Evolutionary conservation across 2,888 invertebrate genomes (phyloP), one percentile per base, ranked within the genome.

Genomic region (Callosobruchus maculatus): DNA sequence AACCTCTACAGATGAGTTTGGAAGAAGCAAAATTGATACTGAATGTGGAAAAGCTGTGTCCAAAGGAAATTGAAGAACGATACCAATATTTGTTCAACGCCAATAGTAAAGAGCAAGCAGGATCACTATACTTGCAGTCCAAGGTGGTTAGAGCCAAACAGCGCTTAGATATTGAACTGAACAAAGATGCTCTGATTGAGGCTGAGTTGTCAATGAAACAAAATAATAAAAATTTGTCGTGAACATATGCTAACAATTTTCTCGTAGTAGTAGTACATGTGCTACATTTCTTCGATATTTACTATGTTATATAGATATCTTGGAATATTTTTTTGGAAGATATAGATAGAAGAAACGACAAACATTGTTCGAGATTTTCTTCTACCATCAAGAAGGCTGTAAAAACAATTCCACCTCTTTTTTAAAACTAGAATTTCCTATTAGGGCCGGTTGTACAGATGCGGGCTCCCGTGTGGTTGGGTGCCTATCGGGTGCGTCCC

Each of bases 61-160:
- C 90, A 1, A 92, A 93, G 75, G 89, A 91, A 82, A 84, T 94
- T 18, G 87, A 92, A 75, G 92, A 92, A 81, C 93, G 91, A 74
- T 99, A 92, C 84, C 93, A 97, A 74, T 94, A 95, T 84, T 89
- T 99, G 67, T 97, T 97, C 87, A 88, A 90, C 72, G 91, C 92
- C 0, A 99, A 99, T 84, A 97, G 97, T 72, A 96, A 95, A 85
- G 82, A 91, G 0, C 96, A 95, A 87, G 97, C 97, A 70, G 98
- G 98, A 5, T 97, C 97, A 0, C 95, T 98, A 84, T 99, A 99
- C 88, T 85, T 99, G 77, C 98, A 98, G 86, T 98, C 98, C 0
- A 99, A 99, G 90, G 93, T 98, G 30, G 92, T 93, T 22, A 89
- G 95, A 81, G 96, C 96, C 0, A 96, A 95, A 85, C 94, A 96